phyloP scores from a whole-genome alignment of 2,113 vertebrate genomes.

The Datnioides undecimradiatus region DNA sequence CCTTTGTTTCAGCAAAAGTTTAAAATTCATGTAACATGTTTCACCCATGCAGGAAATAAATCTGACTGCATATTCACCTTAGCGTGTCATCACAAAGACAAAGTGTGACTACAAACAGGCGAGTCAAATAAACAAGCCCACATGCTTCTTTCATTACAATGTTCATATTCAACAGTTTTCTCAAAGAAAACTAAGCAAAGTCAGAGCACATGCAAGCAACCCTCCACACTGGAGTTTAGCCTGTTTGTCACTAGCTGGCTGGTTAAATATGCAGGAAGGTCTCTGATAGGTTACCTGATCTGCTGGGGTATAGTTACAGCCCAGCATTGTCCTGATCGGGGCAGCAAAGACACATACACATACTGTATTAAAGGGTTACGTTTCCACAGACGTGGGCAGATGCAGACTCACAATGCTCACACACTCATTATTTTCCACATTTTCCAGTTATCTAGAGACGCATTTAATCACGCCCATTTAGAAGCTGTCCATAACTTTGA shows the following conservation, averaged over 20 bases:
- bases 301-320: conserved; percentile 72
- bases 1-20: too few species aligned
- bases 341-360: conserved; percentile 58
- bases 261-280: conserved; percentile 79
- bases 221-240: conserved; percentile 7
- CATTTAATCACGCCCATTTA: conserved; percentile 66
- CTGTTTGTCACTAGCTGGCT: conserved; percentile 40
- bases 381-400: conserved; percentile 63
- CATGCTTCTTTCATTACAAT: not conserved
- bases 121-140: conserved; percentile 11
- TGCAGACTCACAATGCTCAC: conserved; percentile 20
- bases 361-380: conserved; percentile 72
- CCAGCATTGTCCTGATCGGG: conserved; percentile 54
- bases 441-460: conserved; percentile 70
- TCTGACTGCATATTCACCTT: not conserved
- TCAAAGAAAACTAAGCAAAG: conserved; percentile 6
- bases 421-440: conserved; percentile 67
- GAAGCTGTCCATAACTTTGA: conserved; percentile 73
- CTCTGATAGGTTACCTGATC: conserved; percentile 75
- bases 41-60: not conserved
- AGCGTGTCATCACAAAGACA: not conserved
- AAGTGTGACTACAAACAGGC: not conserved
- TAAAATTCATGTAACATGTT: too few species aligned
- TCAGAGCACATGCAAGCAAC: conserved; percentile 1
- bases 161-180: conserved; percentile 15